These are phyloP conservation scores for Fragum sueziense DNA, from an alignment of 2,888 invertebrate species.

Conservation along the genomic window DNA sequence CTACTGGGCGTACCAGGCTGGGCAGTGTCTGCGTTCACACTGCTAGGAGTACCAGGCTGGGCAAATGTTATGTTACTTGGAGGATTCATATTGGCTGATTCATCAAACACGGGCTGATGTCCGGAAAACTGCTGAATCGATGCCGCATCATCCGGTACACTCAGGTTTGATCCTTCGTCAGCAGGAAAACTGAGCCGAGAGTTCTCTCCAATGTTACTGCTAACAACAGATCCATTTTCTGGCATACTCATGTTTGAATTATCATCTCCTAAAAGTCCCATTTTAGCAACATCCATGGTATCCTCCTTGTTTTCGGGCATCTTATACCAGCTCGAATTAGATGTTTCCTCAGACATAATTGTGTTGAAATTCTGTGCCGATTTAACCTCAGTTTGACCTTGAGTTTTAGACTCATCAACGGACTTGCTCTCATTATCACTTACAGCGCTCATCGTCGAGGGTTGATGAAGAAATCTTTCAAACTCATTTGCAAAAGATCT, in stretches of 20 bases:
- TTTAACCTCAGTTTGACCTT: background rate
- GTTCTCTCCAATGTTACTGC: slow-evolving; percentile 52
- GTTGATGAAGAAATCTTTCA: slow-evolving; percentile 12
- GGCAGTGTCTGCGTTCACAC: slow-evolving; percentile 51
- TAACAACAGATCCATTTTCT: slow-evolving; percentile 53
- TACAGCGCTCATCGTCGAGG: background rate
- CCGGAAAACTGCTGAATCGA: slow-evolving; percentile 45
- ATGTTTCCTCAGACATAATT: slow-evolving; percentile 44
- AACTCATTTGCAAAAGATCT: slow-evolving; percentile 6
- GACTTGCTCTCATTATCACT: slow-evolving; percentile 17
- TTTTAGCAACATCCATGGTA: slow-evolving; percentile 32
- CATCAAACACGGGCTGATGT: slow-evolving; percentile 54
- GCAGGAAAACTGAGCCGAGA: slow-evolving; percentile 51
- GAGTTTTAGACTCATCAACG: background rate
- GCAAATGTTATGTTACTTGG: slow-evolving; percentile 51
- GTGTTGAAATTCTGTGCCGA: background rate
- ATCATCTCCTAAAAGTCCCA: slow-evolving; percentile 43
- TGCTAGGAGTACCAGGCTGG: slow-evolving; percentile 56
- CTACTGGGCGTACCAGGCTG: slow-evolving; percentile 56
- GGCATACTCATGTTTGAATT: slow-evolving; percentile 50
- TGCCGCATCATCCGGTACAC: slow-evolving; percentile 38
- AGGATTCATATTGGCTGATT: slow-evolving; percentile 60
- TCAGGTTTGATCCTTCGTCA: slow-evolving; percentile 56
- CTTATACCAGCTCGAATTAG: slow-evolving; percentile 59
- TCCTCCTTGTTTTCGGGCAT: slow-evolving; percentile 40